phyloP scores from a whole-genome alignment of 2,888 invertebrate genomes.

The Willowsia nigromaculata region DNA sequence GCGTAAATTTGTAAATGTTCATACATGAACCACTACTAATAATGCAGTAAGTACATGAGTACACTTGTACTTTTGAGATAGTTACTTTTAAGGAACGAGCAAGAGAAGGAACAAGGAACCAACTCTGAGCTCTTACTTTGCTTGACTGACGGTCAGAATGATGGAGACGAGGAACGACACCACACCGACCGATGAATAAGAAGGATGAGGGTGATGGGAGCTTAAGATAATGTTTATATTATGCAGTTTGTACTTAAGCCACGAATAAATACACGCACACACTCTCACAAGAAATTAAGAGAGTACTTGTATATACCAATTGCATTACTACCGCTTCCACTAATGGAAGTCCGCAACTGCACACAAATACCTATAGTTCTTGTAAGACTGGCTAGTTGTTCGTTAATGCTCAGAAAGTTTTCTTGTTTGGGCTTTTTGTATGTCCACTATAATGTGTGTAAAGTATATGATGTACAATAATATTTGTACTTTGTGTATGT shows the following conservation, averaged over 20 bases:
- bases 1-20: background rate
- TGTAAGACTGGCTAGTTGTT: background rate
- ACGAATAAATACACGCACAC: conserved; percentile 20
- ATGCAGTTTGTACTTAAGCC: conserved; percentile 25
- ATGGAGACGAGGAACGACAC: conserved; percentile 62
- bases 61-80: no score
- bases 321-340: background rate
- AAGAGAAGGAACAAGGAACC: conserved; percentile 50
- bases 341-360: background rate
- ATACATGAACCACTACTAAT: background rate
- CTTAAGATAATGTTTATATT: conserved; percentile 60
- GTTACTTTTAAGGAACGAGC: conserved; percentile 6
- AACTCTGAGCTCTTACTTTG: conserved; percentile 62
- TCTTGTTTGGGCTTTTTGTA: conserved; percentile 21
- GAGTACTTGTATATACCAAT: background rate
- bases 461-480: conserved; percentile 56
- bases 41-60: background rate
- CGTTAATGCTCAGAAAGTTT: conserved; percentile 22
- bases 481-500: conserved; percentile 66
- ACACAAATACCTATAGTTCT: background rate
- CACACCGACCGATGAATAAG: conserved; percentile 54
- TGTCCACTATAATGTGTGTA: conserved; percentile 3
- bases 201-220: conserved; percentile 56
- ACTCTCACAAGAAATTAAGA: conserved; percentile 25
- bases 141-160: conserved; percentile 64